Base-by-base conservation (phyloP, 2,888 invertebrate genomes). In the Tryphoninae sp. region DNA sequence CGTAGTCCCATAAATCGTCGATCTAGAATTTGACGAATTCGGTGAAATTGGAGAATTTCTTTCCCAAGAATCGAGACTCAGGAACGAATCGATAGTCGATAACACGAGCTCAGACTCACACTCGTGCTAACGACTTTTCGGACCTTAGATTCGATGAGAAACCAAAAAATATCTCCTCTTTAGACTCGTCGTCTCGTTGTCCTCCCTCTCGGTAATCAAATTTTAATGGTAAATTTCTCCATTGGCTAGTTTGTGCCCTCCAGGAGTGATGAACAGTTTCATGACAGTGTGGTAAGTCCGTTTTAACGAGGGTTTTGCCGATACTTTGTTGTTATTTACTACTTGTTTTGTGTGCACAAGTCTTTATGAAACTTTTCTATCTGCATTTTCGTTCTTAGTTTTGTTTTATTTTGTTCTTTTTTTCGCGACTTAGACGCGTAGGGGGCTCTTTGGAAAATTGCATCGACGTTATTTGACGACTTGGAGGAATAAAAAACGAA, bases 221-320 rank as follows among this genome's bases (percentile, higher is more conserved):
- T 89, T 89, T 89, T 91, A 91, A 91, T 90, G 84, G 84, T 86
- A 89, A 86, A 86, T 91, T 91, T 94, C 93, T 94, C 93, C 93
- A 93, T 94, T 94, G 93, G 94, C 94, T 94, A 95, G 95, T 95
- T 95, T 95, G 94, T 95, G 95, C 95, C 95, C 95, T 93, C 96
- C 96, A 95, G 96, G 96, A 96, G 95, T 96, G 94, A 95, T 96
- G 95, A 96, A 96, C 95, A 96, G 95, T 95, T 96, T 96, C 95
- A 95, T 96, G 95, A 96, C 95, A 93, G 95, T 96, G 93, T 96
- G 96, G 96, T 96, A 96, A 96, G 96, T 96, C 91, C 80, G 72
- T 78, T 79, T 77, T 74, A 87, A 88, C 88, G 81, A 89, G 89
- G 89, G 89, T 89, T 88, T 87, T 88, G 86, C 88, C 19, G 19